Conservation (phyloP, 2,113 vertebrate species). For the Rissa tridactyla region DNA sequence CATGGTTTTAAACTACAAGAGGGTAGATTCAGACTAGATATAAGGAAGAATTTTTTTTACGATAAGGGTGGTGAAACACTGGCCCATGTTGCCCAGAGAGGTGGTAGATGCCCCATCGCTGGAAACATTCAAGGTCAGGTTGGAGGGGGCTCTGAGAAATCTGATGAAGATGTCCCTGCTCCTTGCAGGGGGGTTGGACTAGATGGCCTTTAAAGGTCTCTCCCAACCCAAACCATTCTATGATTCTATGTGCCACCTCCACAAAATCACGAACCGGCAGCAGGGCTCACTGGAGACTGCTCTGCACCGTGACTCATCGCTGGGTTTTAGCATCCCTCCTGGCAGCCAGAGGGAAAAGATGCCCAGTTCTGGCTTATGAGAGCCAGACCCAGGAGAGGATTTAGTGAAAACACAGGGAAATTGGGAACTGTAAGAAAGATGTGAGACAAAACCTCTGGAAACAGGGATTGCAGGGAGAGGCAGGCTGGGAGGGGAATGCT, state of each 20-base stretch:
- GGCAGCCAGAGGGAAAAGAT: background rate
- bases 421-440: background rate
- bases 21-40: background rate
- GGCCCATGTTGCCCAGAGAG: background rate
- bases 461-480: background rate
- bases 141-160: background rate
- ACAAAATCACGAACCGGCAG: background rate
- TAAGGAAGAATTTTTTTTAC: background rate
- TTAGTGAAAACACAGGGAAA: background rate
- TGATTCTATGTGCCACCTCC: background rate
- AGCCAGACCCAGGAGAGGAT: background rate
- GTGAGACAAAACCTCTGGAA: background rate
- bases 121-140: background rate
- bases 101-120: background rate
- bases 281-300: background rate
- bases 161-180: background rate
- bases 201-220: background rate
- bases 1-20: background rate
- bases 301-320: rapidly evolving
- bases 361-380: background rate
- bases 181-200: background rate
- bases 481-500: background rate
- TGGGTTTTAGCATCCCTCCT: background rate
- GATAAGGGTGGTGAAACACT: background rate
- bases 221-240: background rate